Percentiles rank a stretch among this genome's conserved stretches.
phyloP scores from a whole-genome alignment of 1,140 invertebrate genomes.

The Sycobia sp. region DNA sequence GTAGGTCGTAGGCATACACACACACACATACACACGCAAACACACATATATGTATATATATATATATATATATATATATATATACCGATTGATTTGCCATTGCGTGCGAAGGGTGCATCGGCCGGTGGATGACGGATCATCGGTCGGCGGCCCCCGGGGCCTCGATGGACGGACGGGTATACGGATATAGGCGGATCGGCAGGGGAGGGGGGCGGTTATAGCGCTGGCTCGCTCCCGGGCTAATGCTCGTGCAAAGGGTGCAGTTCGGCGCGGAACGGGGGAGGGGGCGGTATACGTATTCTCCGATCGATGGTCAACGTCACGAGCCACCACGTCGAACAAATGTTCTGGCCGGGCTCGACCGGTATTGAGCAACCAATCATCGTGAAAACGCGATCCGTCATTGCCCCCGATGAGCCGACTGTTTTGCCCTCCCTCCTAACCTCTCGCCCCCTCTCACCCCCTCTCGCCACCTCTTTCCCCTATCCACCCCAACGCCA shows the following conservation, averaged over 20 bases:
- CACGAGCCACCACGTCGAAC: constrained; percentile 54
- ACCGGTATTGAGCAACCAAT: constrained; percentile 50
- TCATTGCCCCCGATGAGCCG: constrained; percentile 44
- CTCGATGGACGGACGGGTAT: too few species aligned
- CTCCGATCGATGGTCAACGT: constrained; percentile 57
- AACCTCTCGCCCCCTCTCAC: background rate
- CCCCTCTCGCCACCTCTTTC: too few species aligned
- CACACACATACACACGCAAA: too few species aligned
- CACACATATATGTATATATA: too few species aligned
- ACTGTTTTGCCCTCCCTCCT: background rate
- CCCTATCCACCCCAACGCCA: too few species aligned
- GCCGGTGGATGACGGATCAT: constrained; percentile 51
- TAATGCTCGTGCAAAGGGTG: constrained; percentile 20
- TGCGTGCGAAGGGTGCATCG: constrained; percentile 40
- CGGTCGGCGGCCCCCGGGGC: constrained; percentile 33
- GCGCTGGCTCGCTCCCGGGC: background rate
- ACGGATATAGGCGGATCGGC: too few species aligned
- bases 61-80: too few species aligned
- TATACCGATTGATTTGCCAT: constrained; percentile 47
- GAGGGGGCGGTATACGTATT: constrained; percentile 42
- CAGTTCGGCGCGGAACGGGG: constrained; percentile 25
- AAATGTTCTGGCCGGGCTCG: constrained; percentile 52
- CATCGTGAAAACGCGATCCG: constrained; percentile 52
- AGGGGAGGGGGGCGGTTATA: constrained; percentile 12
- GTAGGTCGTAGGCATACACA: too few species aligned